Percentiles rank a stretch among this genome's conserved stretches.
These are phyloP conservation scores for Phlogophora meticulosa DNA, from an alignment of 2,888 invertebrate genomes.

Conservation along the genomic window DNA sequence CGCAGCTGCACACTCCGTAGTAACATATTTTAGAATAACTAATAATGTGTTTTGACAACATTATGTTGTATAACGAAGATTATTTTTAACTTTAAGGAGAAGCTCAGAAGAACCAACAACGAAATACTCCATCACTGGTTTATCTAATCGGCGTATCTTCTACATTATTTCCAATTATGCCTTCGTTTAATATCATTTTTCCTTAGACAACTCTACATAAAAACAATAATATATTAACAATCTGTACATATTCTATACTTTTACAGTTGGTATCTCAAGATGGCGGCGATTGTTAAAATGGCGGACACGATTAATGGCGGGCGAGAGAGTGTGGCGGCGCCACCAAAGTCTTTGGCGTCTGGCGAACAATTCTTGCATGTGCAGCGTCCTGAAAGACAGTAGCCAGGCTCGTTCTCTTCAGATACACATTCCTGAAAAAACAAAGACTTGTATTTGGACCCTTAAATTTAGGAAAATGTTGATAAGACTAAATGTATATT, in stretches of 20 bases:
- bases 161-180: background rate
- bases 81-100: background rate
- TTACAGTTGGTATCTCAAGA: slow-evolving; percentile 78
- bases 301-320: slow-evolving; percentile 72
- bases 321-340: slow-evolving; percentile 74
- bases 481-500: too few relatives aligned
- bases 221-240: slow-evolving; percentile 42
- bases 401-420: slow-evolving; percentile 87
- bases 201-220: slow-evolving; percentile 44
- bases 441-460: background rate
- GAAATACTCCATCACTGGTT: background rate
- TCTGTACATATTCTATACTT: slow-evolving; percentile 10
- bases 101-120: background rate
- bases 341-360: slow-evolving; percentile 83
- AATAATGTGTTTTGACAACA: slow-evolving; percentile 2
- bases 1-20: background rate
- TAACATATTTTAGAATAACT: background rate
- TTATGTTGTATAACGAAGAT: background rate
- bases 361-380: slow-evolving; percentile 87
- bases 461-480: background rate
- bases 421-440: slow-evolving; percentile 85
- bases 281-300: slow-evolving; percentile 74
- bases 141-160: background rate
- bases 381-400: slow-evolving; percentile 85
- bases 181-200: slow-evolving; percentile 36